A percentile compares a stretch with the other conserved stretches of the same genome.
These are phyloP conservation scores for Mythimna ferrago DNA, from an alignment of 2,888 invertebrate species.

Conservation along the genomic window DNA sequence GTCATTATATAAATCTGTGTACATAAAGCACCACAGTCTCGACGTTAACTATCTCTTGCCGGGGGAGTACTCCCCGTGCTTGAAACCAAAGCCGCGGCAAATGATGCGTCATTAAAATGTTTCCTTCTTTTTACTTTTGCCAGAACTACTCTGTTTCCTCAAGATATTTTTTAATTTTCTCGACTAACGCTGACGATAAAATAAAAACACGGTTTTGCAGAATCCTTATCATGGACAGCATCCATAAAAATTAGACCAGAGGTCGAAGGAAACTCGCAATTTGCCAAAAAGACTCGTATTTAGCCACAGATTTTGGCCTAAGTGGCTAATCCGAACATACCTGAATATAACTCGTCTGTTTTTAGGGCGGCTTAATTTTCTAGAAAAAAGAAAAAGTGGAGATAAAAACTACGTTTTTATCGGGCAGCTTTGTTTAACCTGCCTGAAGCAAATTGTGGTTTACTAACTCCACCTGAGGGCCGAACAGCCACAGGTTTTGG, in stretches of 20 bases:
- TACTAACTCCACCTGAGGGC: background rate
- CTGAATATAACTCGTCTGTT: background rate
- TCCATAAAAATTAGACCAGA: background rate
- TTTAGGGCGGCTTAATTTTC: background rate
- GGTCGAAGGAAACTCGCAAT: background rate
- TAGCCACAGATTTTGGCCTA: background rate
- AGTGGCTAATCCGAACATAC: background rate
- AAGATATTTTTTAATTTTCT: conserved; percentile 32
- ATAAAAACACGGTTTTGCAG: conserved; percentile 5
- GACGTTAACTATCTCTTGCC: conserved; percentile 44
- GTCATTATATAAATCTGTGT: conserved; percentile 19
- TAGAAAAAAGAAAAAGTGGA: background rate
- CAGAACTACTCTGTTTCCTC: conserved; percentile 30
- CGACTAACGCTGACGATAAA: conserved; percentile 4
- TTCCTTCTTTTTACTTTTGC: conserved; percentile 36
- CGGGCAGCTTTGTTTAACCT: background rate
- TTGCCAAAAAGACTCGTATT: conserved; percentile 5
- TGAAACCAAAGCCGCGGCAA: conserved; percentile 44
- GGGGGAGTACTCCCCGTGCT: conserved; percentile 9
- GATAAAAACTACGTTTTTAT: conserved; percentile 10
- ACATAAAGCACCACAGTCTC: conserved; percentile 18
- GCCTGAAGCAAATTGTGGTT: background rate
- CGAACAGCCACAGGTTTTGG: background rate
- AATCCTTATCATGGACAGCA: conserved; percentile 11
- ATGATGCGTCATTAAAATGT: conserved; percentile 62